phyloP scores from a whole-genome alignment of 2,888 invertebrate species.

The Heliconius ismenius region DNA sequence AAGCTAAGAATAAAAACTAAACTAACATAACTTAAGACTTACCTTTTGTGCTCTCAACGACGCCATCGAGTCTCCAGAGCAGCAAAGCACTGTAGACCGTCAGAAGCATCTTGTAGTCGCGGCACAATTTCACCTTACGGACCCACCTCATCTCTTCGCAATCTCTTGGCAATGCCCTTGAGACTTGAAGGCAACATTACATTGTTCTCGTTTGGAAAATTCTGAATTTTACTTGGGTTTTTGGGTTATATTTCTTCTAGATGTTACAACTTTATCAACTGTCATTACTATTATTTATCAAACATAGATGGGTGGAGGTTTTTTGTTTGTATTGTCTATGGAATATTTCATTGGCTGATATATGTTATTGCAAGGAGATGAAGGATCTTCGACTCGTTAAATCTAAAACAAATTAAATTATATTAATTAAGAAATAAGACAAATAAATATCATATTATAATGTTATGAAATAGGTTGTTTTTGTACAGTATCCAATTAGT shows the following conservation, averaged over 20 bases:
- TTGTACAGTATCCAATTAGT: no score
- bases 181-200: conserved; percentile 70
- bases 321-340: not conserved
- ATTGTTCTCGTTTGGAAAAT: conserved; percentile 44
- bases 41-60: conserved; percentile 78
- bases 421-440: no score
- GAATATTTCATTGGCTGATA: not conserved
- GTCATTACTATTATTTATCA: conserved; percentile 20
- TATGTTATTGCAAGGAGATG: not conserved
- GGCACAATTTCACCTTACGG: conserved; percentile 68
- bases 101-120: conserved; percentile 70
- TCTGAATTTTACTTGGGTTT: not conserved
- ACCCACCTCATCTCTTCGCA: conserved; percentile 65
- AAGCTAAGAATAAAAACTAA: not conserved
- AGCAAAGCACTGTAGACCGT: conserved; percentile 68
- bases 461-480: no score
- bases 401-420: conserved; percentile 17
- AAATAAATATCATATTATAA: no score
- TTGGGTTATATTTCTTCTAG: not conserved
- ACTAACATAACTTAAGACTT: conserved; percentile 42
- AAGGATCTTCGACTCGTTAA: not conserved
- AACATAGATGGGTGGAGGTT: not conserved
- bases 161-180: conserved; percentile 67
- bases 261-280: not conserved
- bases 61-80: conserved; percentile 74